Base-by-base conservation (phyloP, 1,140 invertebrate species). In the Steinernema khuongi region DNA sequence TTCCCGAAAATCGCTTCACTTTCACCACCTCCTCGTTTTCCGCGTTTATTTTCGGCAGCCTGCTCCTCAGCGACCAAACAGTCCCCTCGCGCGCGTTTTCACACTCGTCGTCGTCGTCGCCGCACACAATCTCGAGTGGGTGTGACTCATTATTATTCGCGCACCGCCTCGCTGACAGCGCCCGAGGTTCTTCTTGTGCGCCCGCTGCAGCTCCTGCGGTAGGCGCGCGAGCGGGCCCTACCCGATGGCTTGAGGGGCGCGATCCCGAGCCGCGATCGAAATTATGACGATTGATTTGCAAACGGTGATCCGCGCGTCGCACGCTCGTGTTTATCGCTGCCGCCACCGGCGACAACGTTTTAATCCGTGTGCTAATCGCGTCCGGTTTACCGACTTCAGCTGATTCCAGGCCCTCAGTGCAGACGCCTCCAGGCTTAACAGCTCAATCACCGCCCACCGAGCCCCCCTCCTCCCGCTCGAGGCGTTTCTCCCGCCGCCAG, bases 81-180 rank as follows among this genome's bases (percentile, higher is more conserved):
- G n/a, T n/a, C 26, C 50, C 19, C 22, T 60, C 22, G 14, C 50
- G 7, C 11, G 14, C 50, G 22, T 11, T 11, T 41, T n/a, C 7
- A 41, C 50, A 60, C 14, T 60, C 50, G 50, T 14, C 50, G 50
- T 7, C 36, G 36, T 41, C 36, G 36, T 7, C 36, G 7, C 7
- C 36, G 36, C n/a, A 11, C 7, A 11, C 36, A 41, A 60, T 60
- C 50, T 60, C 50, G 50, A 60, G 50, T 60, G 50, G 50, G 50
- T 60, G 50, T 60, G 50, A 60, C 50, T 60, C 50, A 60, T 60
- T 60, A 60, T 60, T 60, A 60, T 60, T 60, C 50, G 50, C 50
- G 50, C 50, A 60, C 50, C 4, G 7, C 50, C 36, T 7, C 36
- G 36, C 36, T 11, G 36, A n/a, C 36, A n/a, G n/a, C 7, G 36